A percentile compares a stretch with the other conserved stretches of the same genome.
These are phyloP conservation scores for Melanaphis sacchari DNA, from an alignment of 1,140 invertebrate genomes.

Conservation along the genomic window DNA sequence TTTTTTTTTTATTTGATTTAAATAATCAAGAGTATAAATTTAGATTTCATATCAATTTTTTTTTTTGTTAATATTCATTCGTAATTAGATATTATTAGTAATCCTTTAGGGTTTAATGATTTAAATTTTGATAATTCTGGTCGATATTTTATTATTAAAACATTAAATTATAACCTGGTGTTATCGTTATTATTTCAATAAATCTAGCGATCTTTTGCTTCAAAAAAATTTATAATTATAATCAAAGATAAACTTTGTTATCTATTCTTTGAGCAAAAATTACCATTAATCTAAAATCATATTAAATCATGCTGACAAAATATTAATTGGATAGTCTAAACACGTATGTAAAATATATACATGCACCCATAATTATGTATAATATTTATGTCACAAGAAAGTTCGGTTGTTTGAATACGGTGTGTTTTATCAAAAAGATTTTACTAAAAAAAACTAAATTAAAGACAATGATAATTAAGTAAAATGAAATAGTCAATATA, in stretches of 20 bases:
- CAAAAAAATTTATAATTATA: not conserved
- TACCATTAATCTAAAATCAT: not conserved
- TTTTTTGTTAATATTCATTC: not conserved
- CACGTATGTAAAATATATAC: not conserved
- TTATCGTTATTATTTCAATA: not conserved
- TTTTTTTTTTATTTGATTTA: too few species aligned
- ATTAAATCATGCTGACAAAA: not conserved
- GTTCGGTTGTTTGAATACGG: not conserved
- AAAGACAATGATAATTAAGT: not conserved
- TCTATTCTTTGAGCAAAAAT: slow-evolving; percentile 36
- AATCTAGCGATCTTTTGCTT: not conserved
- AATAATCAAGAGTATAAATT: not conserved
- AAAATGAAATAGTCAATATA: not conserved
- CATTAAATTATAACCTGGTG: not conserved
- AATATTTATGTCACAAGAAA: not conserved
- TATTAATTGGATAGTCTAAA: not conserved
- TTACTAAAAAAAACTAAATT: not conserved
- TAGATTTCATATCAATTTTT: not conserved
- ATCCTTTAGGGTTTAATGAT: not conserved
- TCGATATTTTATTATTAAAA: not conserved
- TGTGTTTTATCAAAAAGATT: not conserved
- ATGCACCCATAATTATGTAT: not conserved
- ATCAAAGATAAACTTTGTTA: not conserved
- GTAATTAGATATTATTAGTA: not conserved
- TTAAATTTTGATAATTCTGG: not conserved